A percentile compares a stretch with the other conserved stretches of the same genome.
Evolutionary conservation across 1,140 invertebrate species (phyloP).

Genomic region (Acromyrmex charruanus): DNA sequence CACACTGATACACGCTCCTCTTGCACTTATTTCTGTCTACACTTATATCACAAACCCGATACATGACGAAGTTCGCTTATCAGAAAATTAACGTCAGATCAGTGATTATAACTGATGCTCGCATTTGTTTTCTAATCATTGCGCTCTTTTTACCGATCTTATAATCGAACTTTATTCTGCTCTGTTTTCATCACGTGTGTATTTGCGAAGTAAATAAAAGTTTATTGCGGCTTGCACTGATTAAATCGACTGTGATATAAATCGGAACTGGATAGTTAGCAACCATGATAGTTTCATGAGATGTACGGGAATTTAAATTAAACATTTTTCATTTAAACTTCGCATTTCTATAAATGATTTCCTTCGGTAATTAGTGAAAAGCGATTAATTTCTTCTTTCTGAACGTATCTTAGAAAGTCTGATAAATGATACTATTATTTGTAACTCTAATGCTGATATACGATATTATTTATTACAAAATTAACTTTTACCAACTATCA

Average conservation of each 20-base stretch:
- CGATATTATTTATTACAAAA: constrained; percentile 1
- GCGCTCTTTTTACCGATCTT: background rate
- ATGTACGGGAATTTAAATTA: constrained; percentile 2
- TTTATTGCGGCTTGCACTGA: constrained; percentile 18
- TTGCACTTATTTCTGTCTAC: background rate
- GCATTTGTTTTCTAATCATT: background rate
- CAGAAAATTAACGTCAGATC: background rate
- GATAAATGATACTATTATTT: constrained; percentile 3
- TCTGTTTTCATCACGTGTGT: background rate
- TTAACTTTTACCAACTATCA: background rate
- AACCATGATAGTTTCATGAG: background rate
- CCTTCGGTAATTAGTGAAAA: constrained; percentile 15
- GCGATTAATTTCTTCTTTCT: constrained; percentile 14
- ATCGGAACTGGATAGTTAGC: constrained; percentile 4
- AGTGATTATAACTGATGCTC: background rate
- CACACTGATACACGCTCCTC: background rate
- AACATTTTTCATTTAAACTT: constrained; percentile 43
- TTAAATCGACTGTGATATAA: constrained; percentile 43
- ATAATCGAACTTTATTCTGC: constrained; percentile 6
- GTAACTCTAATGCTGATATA: background rate
- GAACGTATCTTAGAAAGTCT: background rate
- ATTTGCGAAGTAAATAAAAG: constrained; percentile 34
- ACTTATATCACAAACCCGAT: constrained; percentile 1
- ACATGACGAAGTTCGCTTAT: constrained; percentile 8
- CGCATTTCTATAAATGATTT: constrained; percentile 1